A percentile compares a stretch with the other conserved stretches of the same genome.
Conservation (phyloP, 2,888 invertebrate genomes). For the Creontiades dilutus region DNA sequence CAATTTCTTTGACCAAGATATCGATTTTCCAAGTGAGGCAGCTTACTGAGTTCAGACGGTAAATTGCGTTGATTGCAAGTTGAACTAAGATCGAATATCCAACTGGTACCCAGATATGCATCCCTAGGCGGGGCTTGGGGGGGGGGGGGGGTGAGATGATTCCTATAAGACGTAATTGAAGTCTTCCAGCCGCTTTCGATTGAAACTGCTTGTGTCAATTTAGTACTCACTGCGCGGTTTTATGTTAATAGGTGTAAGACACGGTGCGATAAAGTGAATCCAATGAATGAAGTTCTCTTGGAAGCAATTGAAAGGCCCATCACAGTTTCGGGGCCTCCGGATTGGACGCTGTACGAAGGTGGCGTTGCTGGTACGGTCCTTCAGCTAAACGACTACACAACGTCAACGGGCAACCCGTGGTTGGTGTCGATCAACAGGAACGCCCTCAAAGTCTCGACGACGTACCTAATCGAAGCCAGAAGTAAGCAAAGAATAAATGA, state of each 20-base stretch:
- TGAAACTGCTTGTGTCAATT: neutral
- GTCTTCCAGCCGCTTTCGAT: neutral
- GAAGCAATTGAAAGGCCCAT: neutral
- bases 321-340: neutral
- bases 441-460: neutral
- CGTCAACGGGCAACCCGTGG: neutral
- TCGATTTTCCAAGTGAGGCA: no score
- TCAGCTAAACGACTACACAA: neutral
- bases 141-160: neutral
- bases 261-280: neutral
- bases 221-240: no score
- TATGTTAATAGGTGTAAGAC: neutral
- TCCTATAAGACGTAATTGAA: neutral
- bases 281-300: neutral
- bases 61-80: neutral
- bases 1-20: no score
- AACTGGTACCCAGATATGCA: no score
- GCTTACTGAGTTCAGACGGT: no score
- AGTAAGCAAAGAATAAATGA: no score
- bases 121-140: neutral
- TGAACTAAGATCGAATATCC: no score
- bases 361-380: neutral
- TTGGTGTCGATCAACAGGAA: neutral
- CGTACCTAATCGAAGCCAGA: neutral
- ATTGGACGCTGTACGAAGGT: conserved; percentile 18